These are phyloP conservation scores for Myathropa florea DNA, from an alignment of 2,888 invertebrate species.

Conservation along the genomic window DNA sequence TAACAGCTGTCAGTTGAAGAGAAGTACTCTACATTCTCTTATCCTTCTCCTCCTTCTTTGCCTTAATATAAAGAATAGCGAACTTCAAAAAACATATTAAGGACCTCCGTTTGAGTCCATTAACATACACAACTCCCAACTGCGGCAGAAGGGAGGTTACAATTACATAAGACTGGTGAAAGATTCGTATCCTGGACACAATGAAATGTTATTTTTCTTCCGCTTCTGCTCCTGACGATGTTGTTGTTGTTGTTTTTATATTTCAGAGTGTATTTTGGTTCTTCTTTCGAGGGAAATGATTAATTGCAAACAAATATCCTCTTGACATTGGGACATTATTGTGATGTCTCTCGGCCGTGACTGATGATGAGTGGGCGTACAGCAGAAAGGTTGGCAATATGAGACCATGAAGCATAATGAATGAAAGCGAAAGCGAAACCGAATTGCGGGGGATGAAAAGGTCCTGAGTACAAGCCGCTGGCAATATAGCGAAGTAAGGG, in stretches of 20 bases:
- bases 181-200: conserved; percentile 16
- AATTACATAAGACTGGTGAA: conserved; percentile 12
- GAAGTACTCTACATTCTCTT: conserved; percentile 1
- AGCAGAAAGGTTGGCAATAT: conserved; percentile 5
- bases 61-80: neutral
- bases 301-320: conserved; percentile 48
- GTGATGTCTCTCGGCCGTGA: conserved; percentile 18
- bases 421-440: conserved; percentile 3
- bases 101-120: conserved; percentile 17
- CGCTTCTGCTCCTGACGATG: neutral
- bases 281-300: conserved; percentile 19
- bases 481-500: neutral
- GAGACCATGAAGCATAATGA: neutral
- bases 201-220: conserved; percentile 10
- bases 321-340: conserved; percentile 47
- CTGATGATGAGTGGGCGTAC: conserved; percentile 6
- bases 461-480: neutral
- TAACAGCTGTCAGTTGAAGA: conserved; percentile 11
- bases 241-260: neutral
- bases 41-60: neutral
- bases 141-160: neutral
- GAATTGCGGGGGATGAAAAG: neutral
- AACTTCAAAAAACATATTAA: conserved; percentile 13
- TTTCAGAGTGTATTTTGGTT: neutral
- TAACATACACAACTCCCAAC: neutral